Percentiles rank a stretch among this genome's conserved stretches.
phyloP scores from a whole-genome alignment of 2,113 vertebrate genomes.

The Elanus axillaris region DNA sequence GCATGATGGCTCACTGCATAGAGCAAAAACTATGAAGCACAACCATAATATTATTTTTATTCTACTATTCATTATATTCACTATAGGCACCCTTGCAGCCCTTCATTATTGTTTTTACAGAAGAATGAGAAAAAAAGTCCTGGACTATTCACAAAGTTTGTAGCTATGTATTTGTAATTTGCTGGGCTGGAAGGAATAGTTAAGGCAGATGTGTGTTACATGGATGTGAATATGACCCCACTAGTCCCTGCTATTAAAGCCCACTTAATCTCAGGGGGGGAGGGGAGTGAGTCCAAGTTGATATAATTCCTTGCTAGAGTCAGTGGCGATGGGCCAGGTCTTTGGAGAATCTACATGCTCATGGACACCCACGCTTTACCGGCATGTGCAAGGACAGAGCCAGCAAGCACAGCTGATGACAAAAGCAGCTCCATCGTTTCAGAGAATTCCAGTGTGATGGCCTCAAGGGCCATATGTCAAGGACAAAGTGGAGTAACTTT shows the following conservation, averaged over 20 bases:
- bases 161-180: background rate
- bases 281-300: background rate
- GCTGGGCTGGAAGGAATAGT: background rate
- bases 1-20: background rate
- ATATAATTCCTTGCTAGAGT: background rate
- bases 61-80: constrained; percentile 35
- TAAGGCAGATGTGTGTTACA: background rate
- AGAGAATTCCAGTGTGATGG: background rate
- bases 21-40: constrained; percentile 3
- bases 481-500: background rate
- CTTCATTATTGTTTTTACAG: background rate
- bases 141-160: background rate
- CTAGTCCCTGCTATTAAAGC: background rate
- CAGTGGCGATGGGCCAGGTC: background rate
- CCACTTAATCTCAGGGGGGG: background rate
- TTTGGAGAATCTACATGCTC: background rate
- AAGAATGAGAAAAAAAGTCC: background rate
- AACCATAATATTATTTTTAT: constrained; percentile 43
- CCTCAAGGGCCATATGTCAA: background rate
- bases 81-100: background rate
- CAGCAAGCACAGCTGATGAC: background rate
- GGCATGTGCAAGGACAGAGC: background rate
- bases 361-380: background rate
- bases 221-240: background rate
- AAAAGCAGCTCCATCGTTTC: background rate